Evolutionary conservation across 2,113 vertebrate species (phyloP).

Genomic region (Gavialis gangeticus): DNA sequence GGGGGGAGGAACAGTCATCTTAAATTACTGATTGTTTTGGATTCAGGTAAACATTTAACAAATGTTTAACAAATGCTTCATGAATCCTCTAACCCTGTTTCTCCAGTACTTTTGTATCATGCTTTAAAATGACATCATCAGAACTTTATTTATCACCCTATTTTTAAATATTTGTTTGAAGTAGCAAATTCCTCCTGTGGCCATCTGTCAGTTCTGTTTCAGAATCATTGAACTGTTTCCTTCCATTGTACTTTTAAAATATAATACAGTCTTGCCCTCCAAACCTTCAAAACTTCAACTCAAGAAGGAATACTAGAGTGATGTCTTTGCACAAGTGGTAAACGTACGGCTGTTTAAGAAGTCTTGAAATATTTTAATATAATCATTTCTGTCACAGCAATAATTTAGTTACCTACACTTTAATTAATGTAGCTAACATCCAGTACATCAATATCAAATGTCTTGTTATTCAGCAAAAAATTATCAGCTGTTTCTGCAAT

Average conservation of each 20-base stretch:
- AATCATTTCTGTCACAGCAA: constrained; percentile 2
- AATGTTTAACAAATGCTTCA: not conserved
- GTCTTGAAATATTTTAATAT: not conserved
- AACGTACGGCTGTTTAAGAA: constrained; percentile 5
- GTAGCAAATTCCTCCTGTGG: not conserved
- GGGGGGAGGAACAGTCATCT: too few relatives aligned
- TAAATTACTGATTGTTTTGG: too few relatives aligned
- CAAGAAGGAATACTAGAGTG: not conserved
- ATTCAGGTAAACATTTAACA: too few relatives aligned
- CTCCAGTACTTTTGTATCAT: not conserved
- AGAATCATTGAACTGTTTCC: too few relatives aligned
- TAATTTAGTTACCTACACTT: not conserved
- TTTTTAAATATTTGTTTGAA: not conserved
- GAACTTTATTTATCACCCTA: not conserved
- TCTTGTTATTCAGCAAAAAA: constrained; percentile 2
- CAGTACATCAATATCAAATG: constrained; percentile 2
- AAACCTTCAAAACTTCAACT: not conserved
- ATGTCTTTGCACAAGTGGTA: constrained; percentile 27
- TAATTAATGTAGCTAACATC: not conserved
- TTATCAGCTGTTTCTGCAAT: not conserved
- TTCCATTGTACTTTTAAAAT: too few relatives aligned
- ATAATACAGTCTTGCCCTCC: not conserved
- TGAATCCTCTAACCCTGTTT: not conserved
- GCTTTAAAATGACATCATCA: not conserved
- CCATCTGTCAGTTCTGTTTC: not conserved